Base-by-base conservation (phyloP, 2,888 invertebrate genomes). In the Andrena minutula region DNA sequence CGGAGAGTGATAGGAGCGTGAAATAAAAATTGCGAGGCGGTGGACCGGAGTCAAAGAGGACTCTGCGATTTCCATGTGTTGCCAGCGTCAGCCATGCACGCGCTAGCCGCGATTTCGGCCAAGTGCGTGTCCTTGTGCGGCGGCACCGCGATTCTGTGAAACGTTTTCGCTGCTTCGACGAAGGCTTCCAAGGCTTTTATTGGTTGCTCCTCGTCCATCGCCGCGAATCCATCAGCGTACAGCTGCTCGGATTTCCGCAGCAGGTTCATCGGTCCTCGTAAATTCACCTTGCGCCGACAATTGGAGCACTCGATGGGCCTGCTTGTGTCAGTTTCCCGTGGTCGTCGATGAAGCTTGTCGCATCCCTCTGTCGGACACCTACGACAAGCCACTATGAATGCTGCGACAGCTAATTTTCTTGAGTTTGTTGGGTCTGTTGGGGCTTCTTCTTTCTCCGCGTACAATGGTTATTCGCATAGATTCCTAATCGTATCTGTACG, bases 81-180 rank as follows among this genome's bases (percentile, higher is more conserved):
- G 12, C 96, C 96, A 10, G 89, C 89, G 58, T 95, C 94, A 0
- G 96, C 96, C 88, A 95, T 95, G 90, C 97, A 97, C 0, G 95
- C 95, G 2, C 96, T 94, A 49, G 97, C 93, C 0, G 96, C 95
- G 89, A 97, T 97, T 92, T 97, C 97, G 0, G 96, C 97, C 35
- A 96, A 93, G 65, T 97, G 95, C 0, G 96, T 96, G 77, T 96
- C 96, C 60, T 95, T 95, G 85, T 97, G 96, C 0, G 97, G 97
- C 0, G 96, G 94, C 0, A 94, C 93, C 0, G 96, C 97, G 30
- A 96, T 94, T 73, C 95, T 95, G 89, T 96, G 95, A 94, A 96
- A 97, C 66, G 93, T 90, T 87, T 96, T 95, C 6, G 97, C 94
- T 0, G 95, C 96, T 23, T 94, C 93, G 72, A 95, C 94, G 30